A percentile compares a stretch with the other conserved stretches of the same genome.
These are phyloP conservation scores for Slavum lentiscoides DNA, from an alignment of 2,888 invertebrate genomes.

Conservation along the genomic window DNA sequence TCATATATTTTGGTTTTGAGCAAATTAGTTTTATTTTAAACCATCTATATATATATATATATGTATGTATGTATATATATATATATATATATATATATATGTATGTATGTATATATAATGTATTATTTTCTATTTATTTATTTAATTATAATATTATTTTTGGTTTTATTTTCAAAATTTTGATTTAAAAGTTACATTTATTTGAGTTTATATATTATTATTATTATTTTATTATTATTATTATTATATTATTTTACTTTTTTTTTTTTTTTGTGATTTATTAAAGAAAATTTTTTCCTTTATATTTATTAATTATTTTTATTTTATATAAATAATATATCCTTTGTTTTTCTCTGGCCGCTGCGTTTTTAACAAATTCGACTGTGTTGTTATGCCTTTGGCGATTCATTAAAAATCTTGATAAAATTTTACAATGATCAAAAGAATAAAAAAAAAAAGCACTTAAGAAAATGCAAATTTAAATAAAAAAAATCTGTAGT, in stretches of 20 bases:
- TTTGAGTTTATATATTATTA: too few relatives aligned
- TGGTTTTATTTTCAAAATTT: conserved; percentile 12
- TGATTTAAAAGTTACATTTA: too few relatives aligned
- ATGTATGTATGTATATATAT: too few relatives aligned
- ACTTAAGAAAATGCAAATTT: too few relatives aligned
- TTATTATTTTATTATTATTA: too few relatives aligned
- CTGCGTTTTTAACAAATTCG: not conserved
- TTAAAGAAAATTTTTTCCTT: not conserved
- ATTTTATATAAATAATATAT: not conserved
- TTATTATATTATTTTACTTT: too few relatives aligned
- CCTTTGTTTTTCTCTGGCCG: not conserved
- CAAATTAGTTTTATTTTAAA: conserved; percentile 18
- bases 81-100: too few relatives aligned
- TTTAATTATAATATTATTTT: conserved; percentile 21
- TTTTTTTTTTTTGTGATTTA: not conserved
- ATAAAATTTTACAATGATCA: not conserved
- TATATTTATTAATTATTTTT: conserved; percentile 4
- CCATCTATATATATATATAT: too few relatives aligned
- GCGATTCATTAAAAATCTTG: not conserved
- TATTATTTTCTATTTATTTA: conserved; percentile 23
- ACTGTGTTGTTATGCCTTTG: not conserved
- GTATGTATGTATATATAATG: too few relatives aligned
- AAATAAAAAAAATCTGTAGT: too few relatives aligned
- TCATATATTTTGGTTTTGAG: conserved; percentile 29
- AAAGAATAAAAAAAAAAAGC: not conserved